Conservation (phyloP, 2,797 vertebrate genomes). For the Trachurus trachurus region DNA sequence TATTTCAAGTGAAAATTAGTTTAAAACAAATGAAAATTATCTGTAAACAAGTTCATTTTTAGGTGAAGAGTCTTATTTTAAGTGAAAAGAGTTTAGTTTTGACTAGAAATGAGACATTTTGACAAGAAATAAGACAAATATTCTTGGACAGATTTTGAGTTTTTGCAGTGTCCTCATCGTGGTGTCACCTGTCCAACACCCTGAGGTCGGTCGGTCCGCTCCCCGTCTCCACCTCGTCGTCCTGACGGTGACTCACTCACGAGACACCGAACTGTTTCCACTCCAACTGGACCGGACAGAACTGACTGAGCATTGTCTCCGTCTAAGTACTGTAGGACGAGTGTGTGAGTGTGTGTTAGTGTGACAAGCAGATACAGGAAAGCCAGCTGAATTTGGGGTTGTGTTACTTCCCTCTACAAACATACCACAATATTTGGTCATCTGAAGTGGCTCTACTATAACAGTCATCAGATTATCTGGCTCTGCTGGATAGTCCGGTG, state of each 20-base stretch:
- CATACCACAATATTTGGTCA: conserved; percentile 74
- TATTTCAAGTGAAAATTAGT: no score
- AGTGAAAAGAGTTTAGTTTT: no score
- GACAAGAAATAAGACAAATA: no score
- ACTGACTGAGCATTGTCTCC: not conserved
- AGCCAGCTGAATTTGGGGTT: conserved; percentile 41
- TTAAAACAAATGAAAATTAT: no score
- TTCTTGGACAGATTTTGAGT: no score
- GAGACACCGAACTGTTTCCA: not conserved
- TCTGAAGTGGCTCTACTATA: conserved; percentile 61
- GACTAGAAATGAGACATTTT: no score
- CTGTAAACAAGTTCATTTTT: no score
- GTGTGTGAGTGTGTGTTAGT: not conserved
- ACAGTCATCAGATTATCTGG: conserved; percentile 54
- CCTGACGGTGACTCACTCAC: no score
- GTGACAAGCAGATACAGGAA: conserved; percentile 9
- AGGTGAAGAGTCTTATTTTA: no score
- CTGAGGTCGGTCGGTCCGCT: not conserved
- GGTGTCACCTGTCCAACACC: conserved; percentile 25
- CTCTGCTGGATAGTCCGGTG: conserved; percentile 59
- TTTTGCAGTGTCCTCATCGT: no score
- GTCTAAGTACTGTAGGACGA: conserved; percentile 13
- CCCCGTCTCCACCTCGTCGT: no score
- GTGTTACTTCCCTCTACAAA: conserved; percentile 61
- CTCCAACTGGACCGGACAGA: not conserved